Conservation (phyloP, 2,113 vertebrate species). For the human (Homo sapiens) region GRCh38 chr9:21036501-21037000, state of each 20-base stretch:
- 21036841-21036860: neutral
- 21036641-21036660: neutral
- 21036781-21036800: neutral
- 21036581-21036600: neutral
- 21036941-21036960: neutral
- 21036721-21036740: neutral
- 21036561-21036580: neutral
- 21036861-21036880: neutral
- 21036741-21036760: neutral
- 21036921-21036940: neutral
- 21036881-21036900: neutral
- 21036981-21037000: neutral
- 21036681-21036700: neutral
- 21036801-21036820: neutral
- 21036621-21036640: neutral
- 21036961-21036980: neutral
- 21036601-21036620: neutral
- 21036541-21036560: neutral
- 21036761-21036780: neutral
- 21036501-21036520: neutral
- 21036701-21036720: neutral
- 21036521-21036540: neutral
- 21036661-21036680: neutral
- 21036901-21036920: neutral
- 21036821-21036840: too few relatives aligned